Conservation (phyloP, 2,797 vertebrate species). For the Cossypha polioptera region DNA sequence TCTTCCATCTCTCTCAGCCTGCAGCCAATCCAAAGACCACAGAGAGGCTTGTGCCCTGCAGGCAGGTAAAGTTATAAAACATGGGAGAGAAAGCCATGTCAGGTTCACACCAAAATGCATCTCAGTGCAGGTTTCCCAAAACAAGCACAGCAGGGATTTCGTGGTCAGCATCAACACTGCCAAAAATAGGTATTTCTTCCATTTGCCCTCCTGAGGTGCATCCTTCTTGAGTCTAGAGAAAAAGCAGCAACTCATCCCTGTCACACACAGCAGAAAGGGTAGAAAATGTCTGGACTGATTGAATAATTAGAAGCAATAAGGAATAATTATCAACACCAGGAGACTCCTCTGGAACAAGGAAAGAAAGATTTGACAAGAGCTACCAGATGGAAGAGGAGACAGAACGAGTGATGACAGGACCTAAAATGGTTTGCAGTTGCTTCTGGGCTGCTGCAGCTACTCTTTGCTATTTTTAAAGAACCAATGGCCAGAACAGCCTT, state of each 20-base stretch:
- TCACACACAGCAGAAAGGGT: background rate
- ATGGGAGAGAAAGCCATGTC: background rate
- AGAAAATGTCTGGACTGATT: background rate
- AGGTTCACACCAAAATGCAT: background rate
- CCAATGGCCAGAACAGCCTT: background rate
- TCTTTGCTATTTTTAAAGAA: conserved; percentile 29
- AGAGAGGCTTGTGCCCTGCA: background rate
- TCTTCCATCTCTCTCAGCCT: background rate
- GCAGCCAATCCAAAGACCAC: background rate
- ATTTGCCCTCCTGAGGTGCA: rapidly evolving
- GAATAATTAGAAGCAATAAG: background rate
- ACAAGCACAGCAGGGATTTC: background rate
- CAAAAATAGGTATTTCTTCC: background rate
- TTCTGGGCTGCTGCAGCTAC: conserved; percentile 29
- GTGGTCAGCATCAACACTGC: background rate
- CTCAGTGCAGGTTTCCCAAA: background rate
- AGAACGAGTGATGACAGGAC: conserved; percentile 27
- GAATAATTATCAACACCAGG: background rate
- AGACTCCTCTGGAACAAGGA: background rate
- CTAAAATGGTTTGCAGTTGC: conserved; percentile 42
- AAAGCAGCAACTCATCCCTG: background rate
- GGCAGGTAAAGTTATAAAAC: background rate
- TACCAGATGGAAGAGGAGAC: conserved; percentile 37
- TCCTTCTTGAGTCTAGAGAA: background rate
- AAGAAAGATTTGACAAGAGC: background rate